Evolutionary conservation across 2,113 vertebrate species (phyloP).

Genomic region (Ursus arctos): DNA sequence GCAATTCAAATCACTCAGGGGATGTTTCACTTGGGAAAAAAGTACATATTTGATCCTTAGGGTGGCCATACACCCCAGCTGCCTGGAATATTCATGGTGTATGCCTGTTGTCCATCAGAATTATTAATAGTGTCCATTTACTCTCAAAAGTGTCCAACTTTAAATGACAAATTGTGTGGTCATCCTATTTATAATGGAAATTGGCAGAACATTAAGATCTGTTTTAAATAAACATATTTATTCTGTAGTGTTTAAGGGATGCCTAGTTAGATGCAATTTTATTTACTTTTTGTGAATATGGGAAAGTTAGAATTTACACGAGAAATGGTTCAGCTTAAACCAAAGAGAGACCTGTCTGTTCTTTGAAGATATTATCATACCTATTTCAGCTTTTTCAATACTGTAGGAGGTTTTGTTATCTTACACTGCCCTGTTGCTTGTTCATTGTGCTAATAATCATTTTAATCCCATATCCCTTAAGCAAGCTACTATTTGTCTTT

Average conservation of each 20-base stretch:
- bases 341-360: not conserved
- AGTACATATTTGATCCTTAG: not conserved
- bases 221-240: conserved; percentile 39
- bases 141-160: not conserved
- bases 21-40: not conserved
- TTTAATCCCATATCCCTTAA: conserved; percentile 14
- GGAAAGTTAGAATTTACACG: conserved; percentile 57
- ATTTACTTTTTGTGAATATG: conserved; percentile 35
- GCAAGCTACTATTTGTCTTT: conserved; percentile 17
- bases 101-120: not conserved
- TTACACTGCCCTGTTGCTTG: not conserved
- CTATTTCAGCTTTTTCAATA: not conserved
- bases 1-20: not conserved
- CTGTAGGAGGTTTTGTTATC: not conserved
- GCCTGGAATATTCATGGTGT: not conserved
- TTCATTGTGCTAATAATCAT: conserved; percentile 21
- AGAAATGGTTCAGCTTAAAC: not conserved
- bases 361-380: conserved; percentile 3
- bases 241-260: not conserved
- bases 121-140: not conserved
- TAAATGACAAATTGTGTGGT: not conserved
- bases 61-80: not conserved
- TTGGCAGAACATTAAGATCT: not conserved
- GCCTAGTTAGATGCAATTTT: not conserved
- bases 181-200: not conserved